These are phyloP conservation scores for Deladenus siricidicola DNA, from an alignment of 2,888 invertebrate species.

Conservation along the genomic window DNA sequence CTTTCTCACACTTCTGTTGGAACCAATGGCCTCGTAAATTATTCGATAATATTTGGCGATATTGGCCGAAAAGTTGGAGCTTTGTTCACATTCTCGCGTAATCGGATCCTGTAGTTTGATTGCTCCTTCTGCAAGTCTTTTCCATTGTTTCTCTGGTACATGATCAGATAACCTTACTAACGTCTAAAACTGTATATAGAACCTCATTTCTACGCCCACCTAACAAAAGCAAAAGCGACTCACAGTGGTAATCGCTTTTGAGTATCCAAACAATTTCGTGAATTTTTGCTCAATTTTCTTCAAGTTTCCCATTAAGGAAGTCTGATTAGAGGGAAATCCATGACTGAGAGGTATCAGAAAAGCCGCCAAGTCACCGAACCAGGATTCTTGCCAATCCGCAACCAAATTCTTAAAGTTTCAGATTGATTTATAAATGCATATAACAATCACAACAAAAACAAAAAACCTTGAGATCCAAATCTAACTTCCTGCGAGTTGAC, in stretches of 20 bases:
- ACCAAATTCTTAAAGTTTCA: conserved; percentile 8
- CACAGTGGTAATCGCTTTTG: background rate
- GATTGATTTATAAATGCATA: no score
- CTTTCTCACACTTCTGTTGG: background rate
- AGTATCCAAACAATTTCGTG: background rate
- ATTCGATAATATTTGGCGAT: no score
- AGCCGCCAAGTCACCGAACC: conserved; percentile 6
- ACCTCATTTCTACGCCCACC: no score
- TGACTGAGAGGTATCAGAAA: conserved; percentile 10
- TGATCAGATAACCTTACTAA: no score
- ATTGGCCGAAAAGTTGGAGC: no score
- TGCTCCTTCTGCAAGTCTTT: no score
- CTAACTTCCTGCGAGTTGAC: conserved; percentile 6
- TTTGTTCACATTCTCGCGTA: no score
- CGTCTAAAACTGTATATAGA: no score
- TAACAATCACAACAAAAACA: background rate
- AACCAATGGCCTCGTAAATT: no score
- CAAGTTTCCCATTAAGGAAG: no score
- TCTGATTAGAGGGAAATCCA: background rate
- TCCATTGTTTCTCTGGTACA: no score
- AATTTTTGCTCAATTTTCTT: background rate
- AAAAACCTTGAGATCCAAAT: conserved; percentile 7
- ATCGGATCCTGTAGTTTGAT: no score
- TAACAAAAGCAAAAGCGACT: background rate
- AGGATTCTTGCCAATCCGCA: conserved; percentile 1